Base-by-base conservation (phyloP, 37 sponge, comb jelly and placozoan genomes). In the Aphrocallistes beatrix region DNA sequence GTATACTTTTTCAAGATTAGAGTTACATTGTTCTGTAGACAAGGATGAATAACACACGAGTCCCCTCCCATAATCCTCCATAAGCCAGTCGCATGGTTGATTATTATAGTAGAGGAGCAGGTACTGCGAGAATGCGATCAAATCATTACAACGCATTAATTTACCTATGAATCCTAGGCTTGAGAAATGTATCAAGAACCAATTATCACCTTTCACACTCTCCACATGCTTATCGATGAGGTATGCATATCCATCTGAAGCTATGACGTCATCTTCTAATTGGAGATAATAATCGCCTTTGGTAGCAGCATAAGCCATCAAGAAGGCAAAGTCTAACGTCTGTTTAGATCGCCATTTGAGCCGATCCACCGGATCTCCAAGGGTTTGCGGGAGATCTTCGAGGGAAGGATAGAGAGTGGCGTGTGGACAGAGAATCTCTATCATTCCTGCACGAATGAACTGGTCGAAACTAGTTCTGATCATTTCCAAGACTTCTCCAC, bases 261-360 rank as follows among this genome's bases (percentile, higher is more conserved):
- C 45, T 42, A 84, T 81, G 82, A 84, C 38, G 85, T 84, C 85
- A 84, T 84, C 85, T 81, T 84, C 85, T 23, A 84, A 42, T 42
- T 84, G 85, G 1, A 84, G 82, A 37, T 84, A 84, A 81, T 84
- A 84, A 6, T 84, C 38, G 9, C 51, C 85, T 38, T 47, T 37
- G 3, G 82, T 32, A 81, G 23, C 19, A 13, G 49, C 40, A 16
- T 84, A 84, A 21, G 30, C 9, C 50, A 84, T 38, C 38, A 84
- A 16, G 82, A 84, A 84, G 3, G 82, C 50, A 16, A 47, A 84
- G 81, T 84, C 85, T 37, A 84, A 28, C 6, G 13, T 47, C 50
- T 84, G 85, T 75, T 84, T 84, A 6, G 85, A 42, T 16, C 85
- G 85, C 85, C 85, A 84, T 13, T 50, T 42, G 6, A 84, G 6